Conservation (phyloP, 2,888 invertebrate species). For the Tillus elongatus region DNA sequence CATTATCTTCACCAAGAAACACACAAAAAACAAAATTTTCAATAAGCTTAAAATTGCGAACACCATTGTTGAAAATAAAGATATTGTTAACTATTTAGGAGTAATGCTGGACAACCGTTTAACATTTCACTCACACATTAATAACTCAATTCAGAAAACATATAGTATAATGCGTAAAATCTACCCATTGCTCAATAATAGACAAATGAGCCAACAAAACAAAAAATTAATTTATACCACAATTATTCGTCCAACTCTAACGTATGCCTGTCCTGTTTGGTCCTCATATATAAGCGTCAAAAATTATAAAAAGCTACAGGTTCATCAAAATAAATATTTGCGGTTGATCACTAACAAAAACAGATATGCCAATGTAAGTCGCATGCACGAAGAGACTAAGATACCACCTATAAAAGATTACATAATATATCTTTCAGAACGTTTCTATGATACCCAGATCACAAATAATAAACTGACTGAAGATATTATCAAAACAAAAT, state of each 20-base stretch:
- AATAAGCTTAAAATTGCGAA: conserved; percentile 11
- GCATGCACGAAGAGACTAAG: too few relatives aligned
- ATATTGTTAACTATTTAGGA: conserved; percentile 15
- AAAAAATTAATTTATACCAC: conserved; percentile 23
- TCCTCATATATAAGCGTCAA: conserved; percentile 3
- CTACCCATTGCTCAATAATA: conserved; percentile 11
- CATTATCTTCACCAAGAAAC: conserved; percentile 16
- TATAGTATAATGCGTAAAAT: conserved; percentile 5
- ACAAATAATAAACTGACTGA: too few relatives aligned
- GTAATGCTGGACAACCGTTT: conserved; percentile 13
- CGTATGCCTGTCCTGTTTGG: conserved; percentile 23
- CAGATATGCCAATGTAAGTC: conserved; percentile 14
- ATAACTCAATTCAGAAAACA: conserved; percentile 10
- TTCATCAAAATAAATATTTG: conserved; percentile 14
- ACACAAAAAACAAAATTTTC: conserved; percentile 11
- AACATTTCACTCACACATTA: conserved; percentile 15
- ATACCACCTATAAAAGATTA: conserved; percentile 5
- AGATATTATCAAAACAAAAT: too few relatives aligned
- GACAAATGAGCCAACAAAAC: conserved; percentile 10
- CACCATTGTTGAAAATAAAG: conserved; percentile 7
- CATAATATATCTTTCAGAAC: conserved; percentile 11
- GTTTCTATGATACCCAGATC: conserved; percentile 9
- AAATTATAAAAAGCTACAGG: background rate
- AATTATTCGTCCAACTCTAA: conserved; percentile 20
- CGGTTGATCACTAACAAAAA: too few relatives aligned